A percentile compares a stretch with the other conserved stretches of the same genome.
These are phyloP conservation scores for Leptinotarsa texana DNA, from an alignment of 1,140 invertebrate genomes.

Conservation along the genomic window DNA sequence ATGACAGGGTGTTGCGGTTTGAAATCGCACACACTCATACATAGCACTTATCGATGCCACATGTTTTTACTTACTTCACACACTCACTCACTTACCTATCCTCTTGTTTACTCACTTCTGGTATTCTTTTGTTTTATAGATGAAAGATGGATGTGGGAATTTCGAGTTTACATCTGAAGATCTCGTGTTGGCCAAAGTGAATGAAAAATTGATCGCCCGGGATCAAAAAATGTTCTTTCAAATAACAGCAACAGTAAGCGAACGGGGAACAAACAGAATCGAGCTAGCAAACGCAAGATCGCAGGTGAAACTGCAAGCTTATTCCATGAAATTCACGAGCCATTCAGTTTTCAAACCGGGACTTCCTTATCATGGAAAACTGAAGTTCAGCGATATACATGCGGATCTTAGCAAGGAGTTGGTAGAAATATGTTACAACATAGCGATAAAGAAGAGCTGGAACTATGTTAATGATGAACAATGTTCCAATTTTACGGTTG, in stretches of 20 bases:
- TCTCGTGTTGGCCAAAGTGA: constrained; percentile 49
- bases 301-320: constrained; percentile 43
- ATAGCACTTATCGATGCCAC: too few relatives aligned
- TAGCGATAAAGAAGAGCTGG: constrained; percentile 51
- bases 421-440: constrained; percentile 51
- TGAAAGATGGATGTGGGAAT: constrained; percentile 57
- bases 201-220: constrained; percentile 9
- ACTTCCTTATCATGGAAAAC: constrained; percentile 64
- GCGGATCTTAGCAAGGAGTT: constrained; percentile 39
- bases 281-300: constrained; percentile 58
- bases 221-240: constrained; percentile 35
- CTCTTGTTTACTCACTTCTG: too few relatives aligned
- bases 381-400: constrained; percentile 45
- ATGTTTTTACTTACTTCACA: too few relatives aligned
- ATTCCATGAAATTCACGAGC: constrained; percentile 10
- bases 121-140: constrained; percentile 28
- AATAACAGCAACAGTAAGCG: constrained; percentile 63
- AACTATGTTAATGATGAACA: constrained; percentile 46
- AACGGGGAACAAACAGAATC: constrained; percentile 62
- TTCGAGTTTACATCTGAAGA: constrained; percentile 56
- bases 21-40: too few relatives aligned
- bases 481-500: constrained; percentile 44
- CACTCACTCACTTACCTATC: too few relatives aligned
- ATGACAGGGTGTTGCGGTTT: too few relatives aligned
- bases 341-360: constrained; percentile 64